phyloP scores from a whole-genome alignment of 2,113 vertebrate species.

The Vireo altiloquus region DNA sequence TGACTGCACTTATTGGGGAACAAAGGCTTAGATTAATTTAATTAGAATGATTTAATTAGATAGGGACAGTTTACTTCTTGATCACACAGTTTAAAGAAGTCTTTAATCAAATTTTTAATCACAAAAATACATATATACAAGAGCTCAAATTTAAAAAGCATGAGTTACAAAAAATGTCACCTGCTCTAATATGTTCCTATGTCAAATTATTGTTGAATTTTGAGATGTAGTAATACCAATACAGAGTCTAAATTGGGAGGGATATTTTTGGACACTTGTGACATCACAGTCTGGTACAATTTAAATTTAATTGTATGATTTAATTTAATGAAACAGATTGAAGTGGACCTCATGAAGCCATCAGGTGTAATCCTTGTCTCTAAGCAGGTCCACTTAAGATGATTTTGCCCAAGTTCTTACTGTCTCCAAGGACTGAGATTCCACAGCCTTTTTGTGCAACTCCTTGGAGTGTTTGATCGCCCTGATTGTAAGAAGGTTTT shows the following conservation, averaged over 20 bases:
- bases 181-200: not conserved
- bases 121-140: not conserved
- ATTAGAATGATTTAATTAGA: not conserved
- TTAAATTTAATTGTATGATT: not conserved
- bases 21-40: not conserved
- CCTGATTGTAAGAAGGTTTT: not conserved
- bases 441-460: not conserved
- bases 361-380: not conserved
- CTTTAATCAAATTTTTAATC: not conserved
- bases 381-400: not conserved
- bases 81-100: not conserved
- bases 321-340: not conserved
- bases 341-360: not conserved
- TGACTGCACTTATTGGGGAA: not conserved
- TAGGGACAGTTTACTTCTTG: not conserved
- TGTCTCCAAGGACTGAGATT: not conserved
- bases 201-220: not conserved
- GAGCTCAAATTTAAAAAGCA: not conserved
- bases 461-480: not conserved
- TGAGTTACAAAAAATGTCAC: not conserved
- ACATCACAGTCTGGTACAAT: not conserved
- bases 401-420: not conserved
- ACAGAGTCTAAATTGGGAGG: not conserved
- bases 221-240: not conserved
- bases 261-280: not conserved